Evolutionary conservation across 2,888 invertebrate genomes (phyloP), one percentile per base, ranked within the genome.

Genomic region (Nephrotoma flavescens): DNA sequence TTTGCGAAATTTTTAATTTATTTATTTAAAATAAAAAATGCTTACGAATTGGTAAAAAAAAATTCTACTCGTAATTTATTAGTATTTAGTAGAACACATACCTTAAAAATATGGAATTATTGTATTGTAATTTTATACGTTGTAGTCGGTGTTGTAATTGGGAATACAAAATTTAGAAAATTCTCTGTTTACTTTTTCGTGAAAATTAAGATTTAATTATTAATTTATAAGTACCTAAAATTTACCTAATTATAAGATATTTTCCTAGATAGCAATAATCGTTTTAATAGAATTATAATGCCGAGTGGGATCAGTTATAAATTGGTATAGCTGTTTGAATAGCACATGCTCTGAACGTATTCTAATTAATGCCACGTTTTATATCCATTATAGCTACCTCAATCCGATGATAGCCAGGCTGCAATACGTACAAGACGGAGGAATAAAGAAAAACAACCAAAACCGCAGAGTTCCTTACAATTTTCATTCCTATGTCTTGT

Each of bases 401-500:
- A 42, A 41, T 3, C n/a, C 41, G 42, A 84, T 7, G n/a, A 84
- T 42, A 42, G 84, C 41, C 84, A 71, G 31, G 31, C 71, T 71
- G 31, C 71, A 6, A 71, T 84, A 42, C 84, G 42, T 12, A 42
- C 84, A 84, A 84, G 5, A 84, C 41, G 15, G 4, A 84, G 42
- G 12, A 41, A 84, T 9, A 84, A 84, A 84, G 42, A 84, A 4
- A 84, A 84, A 84, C 84, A 41, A 42, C 0, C 84, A 3, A 84
- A 84, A 84, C 42, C 84, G 6, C 6, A 6, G 41, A 52, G 41
- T 52, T 91, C 91, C 2, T 88, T 92, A 0, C 91, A 91, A 87
- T 87, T 91, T 83, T 91, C 91, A 84, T 92, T 92, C 89, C 87
- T 92, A 2, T 92, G 92, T 87, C 89, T 92, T 71, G 89, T 91